Base-by-base conservation (phyloP, 2,888 invertebrate genomes). In the Plagodis dolabraria region DNA sequence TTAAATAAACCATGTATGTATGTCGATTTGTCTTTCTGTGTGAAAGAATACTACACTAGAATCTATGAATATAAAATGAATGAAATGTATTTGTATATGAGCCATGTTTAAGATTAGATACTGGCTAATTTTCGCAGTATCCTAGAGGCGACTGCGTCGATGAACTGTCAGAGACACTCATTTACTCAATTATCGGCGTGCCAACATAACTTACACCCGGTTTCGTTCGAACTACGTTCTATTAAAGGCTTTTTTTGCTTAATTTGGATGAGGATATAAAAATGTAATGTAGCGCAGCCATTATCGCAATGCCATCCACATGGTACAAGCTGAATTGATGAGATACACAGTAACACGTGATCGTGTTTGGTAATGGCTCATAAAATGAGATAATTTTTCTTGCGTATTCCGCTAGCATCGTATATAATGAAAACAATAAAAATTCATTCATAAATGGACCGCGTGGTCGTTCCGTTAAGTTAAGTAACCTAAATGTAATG, bases 121-220 rank as follows among this genome's bases (percentile, higher is more conserved):
- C 47, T 51, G 51, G 11, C 34, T 10, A 33, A 11, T 12, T 9
- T 44, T 0, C 35, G 11, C 4, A 22, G 22, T 22, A 22, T 22
- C 22, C 22, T 9, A 38, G 38, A 7, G 42, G 10, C 12, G 35
- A 44, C 44, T 38, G 55, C 7, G 38, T 56, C 54, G 52, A 62
- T 65, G 61, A 66, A 63, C 66, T 69, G 70, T 67, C 68, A 64
- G 55, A 64, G 61, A 64, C 65, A 68, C 60, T 71, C 64, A 68
- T 69, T 71, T 63, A 59, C 65, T 68, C 61, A 66, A 66, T 68
- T 65, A 70, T 64, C 53, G 59, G 40, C 43, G 49, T 33, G 45
- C 47, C 53, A 52, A 46, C n/a, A 12, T 42, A 12, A 35, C 58
- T 33, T 33, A 7, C 42, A 38, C 9, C 38, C 7, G 5, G 0